Conservation (phyloP, 2,797 vertebrate genomes). For the Poeciliopsis presidionis region DNA sequence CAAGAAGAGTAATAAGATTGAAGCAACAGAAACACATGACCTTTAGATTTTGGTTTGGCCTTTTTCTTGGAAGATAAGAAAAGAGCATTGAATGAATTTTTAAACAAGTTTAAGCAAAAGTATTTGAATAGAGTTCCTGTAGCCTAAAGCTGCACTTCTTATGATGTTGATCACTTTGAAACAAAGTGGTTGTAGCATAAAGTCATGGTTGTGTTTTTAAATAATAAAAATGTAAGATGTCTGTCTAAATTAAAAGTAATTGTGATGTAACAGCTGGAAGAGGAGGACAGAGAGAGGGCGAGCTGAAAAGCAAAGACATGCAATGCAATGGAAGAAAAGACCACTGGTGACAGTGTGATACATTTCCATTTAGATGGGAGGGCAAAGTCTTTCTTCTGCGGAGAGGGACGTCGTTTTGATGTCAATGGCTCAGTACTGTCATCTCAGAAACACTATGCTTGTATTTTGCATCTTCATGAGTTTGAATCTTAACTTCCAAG, state of each 20-base stretch:
- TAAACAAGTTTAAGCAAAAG: background rate
- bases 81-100: background rate
- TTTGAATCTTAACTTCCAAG: constrained; percentile 67
- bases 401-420: constrained; percentile 57
- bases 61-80: background rate
- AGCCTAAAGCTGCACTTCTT: background rate
- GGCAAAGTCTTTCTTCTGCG: constrained; percentile 55
- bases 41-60: background rate
- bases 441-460: constrained; percentile 53
- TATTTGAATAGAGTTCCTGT: background rate
- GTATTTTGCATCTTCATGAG: constrained; percentile 55
- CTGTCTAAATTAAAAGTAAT: constrained; percentile 22
- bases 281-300: constrained; percentile 20
- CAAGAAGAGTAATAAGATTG: background rate
- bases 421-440: constrained; percentile 62
- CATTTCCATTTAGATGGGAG: constrained; percentile 84
- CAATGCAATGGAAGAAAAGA: constrained; percentile 40
- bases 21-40: background rate
- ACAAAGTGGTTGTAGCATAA: background rate
- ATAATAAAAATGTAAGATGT: background rate
- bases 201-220: background rate
- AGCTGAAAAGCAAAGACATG: constrained; percentile 27
- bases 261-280: constrained; percentile 6
- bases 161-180: background rate
- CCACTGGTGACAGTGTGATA: constrained; percentile 60